Percentiles rank a stretch among this genome's conserved stretches.
These are phyloP conservation scores for Engraulis encrasicolus DNA, from an alignment of 2,113 vertebrate species.

Conservation along the genomic window DNA sequence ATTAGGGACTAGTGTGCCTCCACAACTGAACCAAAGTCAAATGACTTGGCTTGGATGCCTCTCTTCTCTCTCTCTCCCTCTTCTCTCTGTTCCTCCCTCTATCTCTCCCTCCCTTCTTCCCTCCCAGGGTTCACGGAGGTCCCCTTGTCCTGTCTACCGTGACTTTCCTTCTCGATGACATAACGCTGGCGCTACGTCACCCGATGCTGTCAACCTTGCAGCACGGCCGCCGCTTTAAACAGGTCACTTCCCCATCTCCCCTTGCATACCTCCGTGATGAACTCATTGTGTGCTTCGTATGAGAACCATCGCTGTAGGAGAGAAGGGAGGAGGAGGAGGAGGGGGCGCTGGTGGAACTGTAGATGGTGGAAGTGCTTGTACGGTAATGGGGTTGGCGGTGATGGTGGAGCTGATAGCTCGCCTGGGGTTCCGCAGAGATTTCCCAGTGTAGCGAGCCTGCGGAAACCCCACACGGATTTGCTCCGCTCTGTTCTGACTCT, in stretches of 20 bases:
- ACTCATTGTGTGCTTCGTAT: not conserved
- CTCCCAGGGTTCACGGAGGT: not conserved
- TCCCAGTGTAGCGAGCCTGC: not conserved
- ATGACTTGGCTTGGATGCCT: not conserved
- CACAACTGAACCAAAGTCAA: not conserved
- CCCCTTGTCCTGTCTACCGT: conserved; percentile 8
- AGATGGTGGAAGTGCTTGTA: too few species aligned
- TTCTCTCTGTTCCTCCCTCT: too few species aligned
- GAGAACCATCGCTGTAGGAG: not conserved
- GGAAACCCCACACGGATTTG: not conserved
- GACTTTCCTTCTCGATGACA: not conserved
- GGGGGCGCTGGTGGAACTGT: too few species aligned
- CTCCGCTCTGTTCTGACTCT: not conserved
- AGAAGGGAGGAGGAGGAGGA: not conserved
- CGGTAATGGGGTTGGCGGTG: too few species aligned
- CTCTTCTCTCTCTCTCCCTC: not conserved
- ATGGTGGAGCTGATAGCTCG: not conserved
- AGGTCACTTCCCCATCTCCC: conserved; percentile 4
- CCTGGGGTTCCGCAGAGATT: not conserved
- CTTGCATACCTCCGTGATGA: not conserved
- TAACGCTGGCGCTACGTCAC: conserved; percentile 4
- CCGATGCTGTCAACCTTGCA: not conserved
- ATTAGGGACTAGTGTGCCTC: not conserved
- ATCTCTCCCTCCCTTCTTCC: not conserved
- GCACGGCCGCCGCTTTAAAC: not conserved